Percentiles rank a stretch among this genome's conserved stretches.
Evolutionary conservation across 2,113 vertebrate genomes (phyloP).

Genomic region (Equus przewalskii): DNA sequence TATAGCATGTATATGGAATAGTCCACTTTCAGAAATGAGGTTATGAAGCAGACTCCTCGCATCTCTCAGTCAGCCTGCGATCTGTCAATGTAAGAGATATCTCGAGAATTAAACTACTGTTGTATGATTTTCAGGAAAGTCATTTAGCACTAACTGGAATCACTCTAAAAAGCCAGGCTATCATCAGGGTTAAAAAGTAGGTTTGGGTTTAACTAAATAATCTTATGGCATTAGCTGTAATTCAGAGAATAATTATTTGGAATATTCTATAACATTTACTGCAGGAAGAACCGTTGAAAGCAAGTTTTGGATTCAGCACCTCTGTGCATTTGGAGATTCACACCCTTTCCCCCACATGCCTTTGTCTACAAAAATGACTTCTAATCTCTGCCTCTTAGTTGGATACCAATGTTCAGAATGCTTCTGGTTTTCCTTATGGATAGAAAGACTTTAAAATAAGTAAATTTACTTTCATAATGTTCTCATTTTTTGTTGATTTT

Average conservation of each 20-base stretch:
- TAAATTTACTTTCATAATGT: not conserved
- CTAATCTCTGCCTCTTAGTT: not conserved
- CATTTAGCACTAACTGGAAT: constrained; percentile 28
- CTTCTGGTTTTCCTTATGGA: not conserved
- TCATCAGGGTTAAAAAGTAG: constrained; percentile 10
- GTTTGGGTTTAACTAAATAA: constrained; percentile 65
- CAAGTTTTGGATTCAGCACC: constrained; percentile 42
- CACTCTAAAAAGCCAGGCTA: constrained; percentile 36
- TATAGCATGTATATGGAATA: not conserved
- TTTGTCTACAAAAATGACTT: constrained; percentile 1
- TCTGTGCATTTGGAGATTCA: constrained; percentile 59
- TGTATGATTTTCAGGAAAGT: not conserved
- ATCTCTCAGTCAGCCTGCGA: not conserved
- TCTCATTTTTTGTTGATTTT: not conserved
- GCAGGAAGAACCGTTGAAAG: not conserved
- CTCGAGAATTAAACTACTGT: constrained; percentile 18
- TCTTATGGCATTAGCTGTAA: not conserved
- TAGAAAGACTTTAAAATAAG: not conserved
- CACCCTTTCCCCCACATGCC: not conserved
- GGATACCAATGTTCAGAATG: not conserved
- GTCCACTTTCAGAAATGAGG: constrained; percentile 11
- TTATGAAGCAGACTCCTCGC: not conserved
- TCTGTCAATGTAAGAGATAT: not conserved
- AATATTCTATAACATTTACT: constrained; percentile 46
- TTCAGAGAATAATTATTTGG: constrained; percentile 25